Conservation (phyloP, 2,113 vertebrate species). For the Passer domesticus region DNA sequence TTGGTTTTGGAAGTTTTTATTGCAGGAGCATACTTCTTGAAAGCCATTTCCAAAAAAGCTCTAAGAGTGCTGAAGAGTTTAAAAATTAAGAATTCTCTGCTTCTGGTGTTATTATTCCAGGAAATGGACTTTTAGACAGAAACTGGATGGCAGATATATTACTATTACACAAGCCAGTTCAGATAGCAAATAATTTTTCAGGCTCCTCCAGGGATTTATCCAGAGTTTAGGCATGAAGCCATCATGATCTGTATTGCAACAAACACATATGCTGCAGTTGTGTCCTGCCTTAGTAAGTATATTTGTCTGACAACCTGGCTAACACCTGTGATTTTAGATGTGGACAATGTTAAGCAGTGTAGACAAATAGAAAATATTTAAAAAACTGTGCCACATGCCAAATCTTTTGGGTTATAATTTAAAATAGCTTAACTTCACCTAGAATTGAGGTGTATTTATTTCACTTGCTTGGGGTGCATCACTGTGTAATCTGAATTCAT, state of each 20-base stretch:
- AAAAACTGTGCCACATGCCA: not conserved
- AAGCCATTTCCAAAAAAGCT: not conserved
- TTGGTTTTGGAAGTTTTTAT: not conserved
- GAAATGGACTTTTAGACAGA: not conserved
- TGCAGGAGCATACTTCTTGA: not conserved
- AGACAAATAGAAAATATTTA: not conserved
- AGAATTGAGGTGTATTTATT: not conserved
- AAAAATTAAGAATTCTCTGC: not conserved
- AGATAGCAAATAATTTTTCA: not conserved
- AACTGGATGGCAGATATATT: not conserved
- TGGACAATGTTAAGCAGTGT: not conserved
- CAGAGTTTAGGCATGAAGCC: not conserved
- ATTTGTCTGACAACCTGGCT: not conserved
- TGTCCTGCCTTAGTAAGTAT: not conserved
- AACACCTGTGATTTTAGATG: not conserved
- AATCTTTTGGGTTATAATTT: not conserved
- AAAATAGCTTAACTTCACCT: not conserved
- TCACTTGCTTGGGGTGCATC: not conserved
- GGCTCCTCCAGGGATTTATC: not conserved
- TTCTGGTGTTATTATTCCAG: not conserved
- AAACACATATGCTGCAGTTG: not conserved
- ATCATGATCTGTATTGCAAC: not conserved
- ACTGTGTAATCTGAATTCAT: not conserved
- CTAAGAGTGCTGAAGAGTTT: not conserved
- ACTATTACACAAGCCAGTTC: not conserved